These are phyloP conservation scores for Chloroceryle aenea DNA, from an alignment of 2,113 vertebrate species.

Conservation along the genomic window DNA sequence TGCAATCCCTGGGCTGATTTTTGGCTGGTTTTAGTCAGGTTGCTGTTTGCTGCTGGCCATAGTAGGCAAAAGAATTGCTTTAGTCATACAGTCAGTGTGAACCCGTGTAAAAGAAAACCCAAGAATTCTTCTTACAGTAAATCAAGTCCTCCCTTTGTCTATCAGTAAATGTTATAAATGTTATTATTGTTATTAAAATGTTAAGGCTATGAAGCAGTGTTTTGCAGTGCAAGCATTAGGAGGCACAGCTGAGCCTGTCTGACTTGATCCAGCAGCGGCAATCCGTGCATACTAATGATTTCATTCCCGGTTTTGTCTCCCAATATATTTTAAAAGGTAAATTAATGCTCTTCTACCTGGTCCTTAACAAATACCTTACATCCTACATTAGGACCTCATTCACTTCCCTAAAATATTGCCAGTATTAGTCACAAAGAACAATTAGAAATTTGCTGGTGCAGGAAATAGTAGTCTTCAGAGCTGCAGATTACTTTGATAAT, in stretches of 20 bases:
- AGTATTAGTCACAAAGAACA: slow-evolving; percentile 32
- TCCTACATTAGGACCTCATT: slow-evolving; percentile 44
- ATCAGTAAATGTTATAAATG: slow-evolving; percentile 15
- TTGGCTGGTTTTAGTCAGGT: not conserved
- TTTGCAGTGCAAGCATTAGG: slow-evolving; percentile 32
- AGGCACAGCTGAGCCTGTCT: slow-evolving; percentile 30
- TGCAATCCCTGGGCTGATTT: not conserved
- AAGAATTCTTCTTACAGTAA: not conserved
- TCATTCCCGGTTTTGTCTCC: slow-evolving; percentile 4
- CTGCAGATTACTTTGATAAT: slow-evolving; percentile 22
- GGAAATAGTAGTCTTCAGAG: slow-evolving; percentile 23
- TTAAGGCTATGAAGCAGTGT: slow-evolving; percentile 6
- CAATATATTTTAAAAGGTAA: slow-evolving; percentile 30
- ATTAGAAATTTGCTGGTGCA: slow-evolving; percentile 47
- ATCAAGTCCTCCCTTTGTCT: not conserved
- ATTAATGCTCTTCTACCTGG: slow-evolving; percentile 51
- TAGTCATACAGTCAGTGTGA: not conserved
- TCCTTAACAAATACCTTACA: slow-evolving; percentile 64
- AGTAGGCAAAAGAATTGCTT: not conserved
- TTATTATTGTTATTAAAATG: not conserved
- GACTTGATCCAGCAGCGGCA: not conserved
- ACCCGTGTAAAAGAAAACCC: not conserved
- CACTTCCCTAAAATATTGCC: slow-evolving; percentile 7
- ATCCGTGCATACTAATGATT: not conserved
- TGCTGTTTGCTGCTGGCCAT: not conserved